These are phyloP conservation scores for Archocentrus centrarchus DNA, from an alignment of 2,113 vertebrate species.

Conservation along the genomic window DNA sequence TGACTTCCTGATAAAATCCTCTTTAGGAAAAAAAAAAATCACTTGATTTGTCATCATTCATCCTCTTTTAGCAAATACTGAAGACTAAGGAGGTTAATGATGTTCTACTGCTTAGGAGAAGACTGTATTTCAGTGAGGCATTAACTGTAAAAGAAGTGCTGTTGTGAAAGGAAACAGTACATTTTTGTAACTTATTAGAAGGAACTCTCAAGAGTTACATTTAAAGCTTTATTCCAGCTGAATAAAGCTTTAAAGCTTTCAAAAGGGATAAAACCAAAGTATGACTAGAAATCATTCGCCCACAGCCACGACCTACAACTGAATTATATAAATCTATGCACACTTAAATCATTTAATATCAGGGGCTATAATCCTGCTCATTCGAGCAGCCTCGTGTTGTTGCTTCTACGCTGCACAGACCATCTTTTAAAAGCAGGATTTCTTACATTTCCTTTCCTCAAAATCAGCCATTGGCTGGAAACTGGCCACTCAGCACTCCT, in stretches of 20 bases:
- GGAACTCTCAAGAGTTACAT: background rate
- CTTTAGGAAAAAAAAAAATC: conserved; percentile 24
- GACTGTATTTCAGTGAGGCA: background rate
- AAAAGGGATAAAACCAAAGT: background rate
- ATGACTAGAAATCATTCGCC: background rate
- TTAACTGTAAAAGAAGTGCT: background rate
- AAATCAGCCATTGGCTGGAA: conserved; percentile 16
- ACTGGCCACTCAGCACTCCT: background rate
- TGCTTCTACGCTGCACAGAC: background rate
- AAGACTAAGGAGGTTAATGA: background rate
- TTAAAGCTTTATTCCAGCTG: background rate
- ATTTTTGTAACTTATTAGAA: background rate
- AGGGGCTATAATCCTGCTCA: background rate
- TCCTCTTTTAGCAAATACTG: background rate
- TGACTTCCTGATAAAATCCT: conserved; percentile 48
- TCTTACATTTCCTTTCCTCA: background rate
- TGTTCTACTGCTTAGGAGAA: background rate
- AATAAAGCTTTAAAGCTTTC: background rate
- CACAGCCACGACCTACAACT: background rate
- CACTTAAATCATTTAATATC: background rate
- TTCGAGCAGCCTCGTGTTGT: background rate
- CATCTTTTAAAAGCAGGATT: background rate
- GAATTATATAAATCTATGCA: background rate
- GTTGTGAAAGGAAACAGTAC: background rate
- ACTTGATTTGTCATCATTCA: background rate